Evolutionary conservation across 2,888 invertebrate genomes (phyloP), one percentile per base, ranked within the genome.

Genomic region (Theristus sp.): DNA sequence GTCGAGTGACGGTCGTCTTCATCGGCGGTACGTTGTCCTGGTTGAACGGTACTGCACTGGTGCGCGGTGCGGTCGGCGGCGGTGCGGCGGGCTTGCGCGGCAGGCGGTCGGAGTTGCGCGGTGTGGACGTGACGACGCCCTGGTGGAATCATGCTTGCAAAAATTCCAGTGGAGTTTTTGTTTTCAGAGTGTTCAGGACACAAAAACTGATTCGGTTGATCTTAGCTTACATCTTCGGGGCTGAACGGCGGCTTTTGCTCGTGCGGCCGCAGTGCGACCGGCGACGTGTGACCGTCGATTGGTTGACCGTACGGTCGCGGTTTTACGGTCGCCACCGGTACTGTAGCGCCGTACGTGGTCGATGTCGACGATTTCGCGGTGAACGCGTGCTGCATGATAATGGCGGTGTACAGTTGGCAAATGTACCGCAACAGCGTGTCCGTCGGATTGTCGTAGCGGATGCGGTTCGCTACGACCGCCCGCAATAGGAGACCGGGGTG

Each of bases 121-220:
- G 62, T 24, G 62, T 62, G 38, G 62, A 62, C 27, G 57, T 60
- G n/a, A 29, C n/a, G 25, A 58, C 26, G 6, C 55, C 55, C 55
- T 55, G 55, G 3, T 38, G 17, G 38, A 17, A 17, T 6, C 17
- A 17, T 38, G 38, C 38, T 13, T 13, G 38, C 38, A 17, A 13
- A 17, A 38, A 38, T 38, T 38, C 6, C 38, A 13, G 38, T 38
- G 38, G 38, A 38, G 17, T 13, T 6, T 38, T 38, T 38, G 38
- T 38, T 38, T 38, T 38, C 38, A 38, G 38, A 38, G 17, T 6
- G 38, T 38, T 38, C 38, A 38, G 17, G 17, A 38, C 17, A 38
- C 17, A 38, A 38, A 38, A 13, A 38, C 6, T 38, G 38, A 13
- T 38, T 13, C 38, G 38, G 6, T 13, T 38, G 17, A 13, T 38